A percentile compares a stretch with the other conserved stretches of the same genome.
Evolutionary conservation across 1,140 invertebrate genomes (phyloP).

Genomic region (Caenorhabditis inopinata): DNA sequence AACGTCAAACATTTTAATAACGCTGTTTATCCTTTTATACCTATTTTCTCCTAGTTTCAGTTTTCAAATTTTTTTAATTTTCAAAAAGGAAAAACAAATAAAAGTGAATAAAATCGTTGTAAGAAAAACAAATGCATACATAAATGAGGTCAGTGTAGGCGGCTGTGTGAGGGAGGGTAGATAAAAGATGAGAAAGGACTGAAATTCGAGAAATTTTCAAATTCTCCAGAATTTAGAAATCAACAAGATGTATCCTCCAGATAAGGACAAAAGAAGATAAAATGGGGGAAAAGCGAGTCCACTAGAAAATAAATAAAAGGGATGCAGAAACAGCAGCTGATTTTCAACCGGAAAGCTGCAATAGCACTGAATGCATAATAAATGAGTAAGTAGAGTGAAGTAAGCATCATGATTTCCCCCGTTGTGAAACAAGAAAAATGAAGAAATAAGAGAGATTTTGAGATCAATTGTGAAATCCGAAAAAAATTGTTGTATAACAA

Average conservation of each 20-base stretch:
- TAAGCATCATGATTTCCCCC: neutral
- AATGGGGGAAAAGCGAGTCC: neutral
- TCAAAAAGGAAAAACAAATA: too few relatives aligned
- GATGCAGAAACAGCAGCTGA: conserved; percentile 21
- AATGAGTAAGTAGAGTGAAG: neutral
- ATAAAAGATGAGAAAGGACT: conserved; percentile 21
- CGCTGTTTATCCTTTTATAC: too few relatives aligned
- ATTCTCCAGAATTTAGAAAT: conserved; percentile 6
- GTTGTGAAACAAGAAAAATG: neutral
- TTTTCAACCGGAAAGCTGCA: conserved; percentile 21
- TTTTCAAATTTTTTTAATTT: too few relatives aligned
- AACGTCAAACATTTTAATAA: too few relatives aligned
- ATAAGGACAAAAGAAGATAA: neutral
- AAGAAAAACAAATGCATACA: conserved; percentile 10
- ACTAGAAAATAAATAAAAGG: neutral
- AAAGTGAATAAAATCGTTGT: too few relatives aligned
- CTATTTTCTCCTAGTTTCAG: too few relatives aligned
- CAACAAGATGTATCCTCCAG: conserved; percentile 24
- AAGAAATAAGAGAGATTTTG: neutral
- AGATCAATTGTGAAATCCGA: neutral
- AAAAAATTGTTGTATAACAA: neutral
- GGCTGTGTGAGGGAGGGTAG: neutral
- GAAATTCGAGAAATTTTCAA: conserved; percentile 22
- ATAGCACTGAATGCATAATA: conserved; percentile 22
- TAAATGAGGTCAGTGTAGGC: neutral